Evolutionary conservation across 1,140 invertebrate species (phyloP).

Genomic region (Cotesia glomerata): DNA sequence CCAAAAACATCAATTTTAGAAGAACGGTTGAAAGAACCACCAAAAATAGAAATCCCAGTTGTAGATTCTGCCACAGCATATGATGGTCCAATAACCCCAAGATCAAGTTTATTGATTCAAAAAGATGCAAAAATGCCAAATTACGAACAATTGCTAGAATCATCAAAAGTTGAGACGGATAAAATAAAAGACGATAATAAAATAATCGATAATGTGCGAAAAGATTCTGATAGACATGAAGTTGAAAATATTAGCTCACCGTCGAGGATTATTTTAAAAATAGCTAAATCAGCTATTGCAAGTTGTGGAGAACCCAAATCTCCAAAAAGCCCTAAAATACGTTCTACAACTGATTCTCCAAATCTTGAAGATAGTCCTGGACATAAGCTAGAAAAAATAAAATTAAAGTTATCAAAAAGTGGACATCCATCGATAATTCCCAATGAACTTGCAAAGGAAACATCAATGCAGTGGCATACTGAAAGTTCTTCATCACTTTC

Average conservation of each 20-base stretch:
- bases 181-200: slow-evolving; percentile 33
- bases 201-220: slow-evolving; percentile 45
- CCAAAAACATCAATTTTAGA: slow-evolving; percentile 53
- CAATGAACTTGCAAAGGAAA: slow-evolving; percentile 52
- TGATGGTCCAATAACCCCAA: slow-evolving; percentile 44
- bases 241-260: slow-evolving; percentile 58
- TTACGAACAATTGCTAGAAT: slow-evolving; percentile 46
- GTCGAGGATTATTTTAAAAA: slow-evolving; percentile 57
- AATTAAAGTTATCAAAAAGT: slow-evolving; percentile 57
- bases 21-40: slow-evolving; percentile 53
- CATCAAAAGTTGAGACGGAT: slow-evolving; percentile 37
- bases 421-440: slow-evolving; percentile 60
- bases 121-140: slow-evolving; percentile 45
- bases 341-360: slow-evolving; percentile 57
- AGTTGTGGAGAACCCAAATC: slow-evolving; percentile 58
- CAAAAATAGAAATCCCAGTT: slow-evolving; percentile 56
- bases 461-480: slow-evolving; percentile 47
- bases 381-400: slow-evolving; percentile 60
- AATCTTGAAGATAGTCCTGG: slow-evolving; percentile 61
- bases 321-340: slow-evolving; percentile 62
- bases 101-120: slow-evolving; percentile 51
- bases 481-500: slow-evolving; percentile 52
- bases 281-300: slow-evolving; percentile 60
- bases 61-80: slow-evolving; percentile 40
- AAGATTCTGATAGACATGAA: slow-evolving; percentile 50